Conservation (phyloP, 2,888 invertebrate genomes). For the Tanytarsus gracilentus region DNA sequence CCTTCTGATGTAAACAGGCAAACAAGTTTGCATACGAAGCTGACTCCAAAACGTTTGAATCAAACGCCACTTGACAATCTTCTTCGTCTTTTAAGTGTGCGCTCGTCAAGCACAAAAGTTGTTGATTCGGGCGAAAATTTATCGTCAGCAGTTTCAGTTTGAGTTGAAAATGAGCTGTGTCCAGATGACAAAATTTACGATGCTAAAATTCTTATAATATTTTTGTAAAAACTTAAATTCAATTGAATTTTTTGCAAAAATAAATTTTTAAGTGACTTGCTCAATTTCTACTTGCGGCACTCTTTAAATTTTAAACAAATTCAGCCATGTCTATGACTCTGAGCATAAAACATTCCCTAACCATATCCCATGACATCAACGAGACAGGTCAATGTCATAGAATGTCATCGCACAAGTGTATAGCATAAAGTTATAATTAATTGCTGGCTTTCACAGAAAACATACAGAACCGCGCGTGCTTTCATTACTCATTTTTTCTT, state of each 20-base stretch:
- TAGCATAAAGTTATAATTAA: not conserved
- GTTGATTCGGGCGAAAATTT: not conserved
- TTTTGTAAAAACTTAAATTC: no score
- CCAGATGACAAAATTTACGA: no score
- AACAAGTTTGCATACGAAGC: no score
- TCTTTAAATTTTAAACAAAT: no score
- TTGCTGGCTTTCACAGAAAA: not conserved
- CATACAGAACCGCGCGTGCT: not conserved
- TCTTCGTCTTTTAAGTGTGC: no score
- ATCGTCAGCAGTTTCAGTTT: not conserved
- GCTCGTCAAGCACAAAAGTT: no score
- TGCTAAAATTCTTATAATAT: no score
- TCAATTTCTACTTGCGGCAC: no score
- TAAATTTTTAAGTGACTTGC: not conserved
- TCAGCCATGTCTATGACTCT: not conserved
- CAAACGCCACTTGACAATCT: no score
- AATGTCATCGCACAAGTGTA: not conserved
- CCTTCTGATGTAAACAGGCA: no score
- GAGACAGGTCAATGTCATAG: conserved; percentile 20
- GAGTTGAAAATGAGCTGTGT: not conserved
- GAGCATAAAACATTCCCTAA: not conserved
- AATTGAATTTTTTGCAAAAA: not conserved
- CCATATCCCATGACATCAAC: no score
- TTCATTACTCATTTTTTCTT: not conserved
- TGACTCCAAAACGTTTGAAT: no score